Conservation (phyloP, 2,797 vertebrate species). For the Chloroceryle amazona region DNA sequence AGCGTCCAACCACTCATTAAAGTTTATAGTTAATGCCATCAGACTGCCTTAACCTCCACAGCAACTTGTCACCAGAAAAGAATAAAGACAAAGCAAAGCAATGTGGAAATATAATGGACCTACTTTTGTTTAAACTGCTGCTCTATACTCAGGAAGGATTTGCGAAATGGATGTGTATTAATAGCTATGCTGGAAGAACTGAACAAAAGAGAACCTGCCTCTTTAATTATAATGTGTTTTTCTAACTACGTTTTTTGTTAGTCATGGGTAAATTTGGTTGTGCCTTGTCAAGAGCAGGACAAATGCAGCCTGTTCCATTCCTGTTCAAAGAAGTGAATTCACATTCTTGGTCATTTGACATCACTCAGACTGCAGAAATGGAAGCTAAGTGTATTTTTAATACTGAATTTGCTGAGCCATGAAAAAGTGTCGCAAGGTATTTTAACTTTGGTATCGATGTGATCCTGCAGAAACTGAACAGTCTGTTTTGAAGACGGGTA, state of each 20-base stretch:
- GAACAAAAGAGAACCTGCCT: not conserved
- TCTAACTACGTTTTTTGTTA: not conserved
- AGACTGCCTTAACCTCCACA: not conserved
- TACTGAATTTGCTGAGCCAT: not conserved
- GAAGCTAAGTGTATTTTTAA: not conserved
- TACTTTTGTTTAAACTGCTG: not conserved
- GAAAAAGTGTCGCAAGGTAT: not conserved
- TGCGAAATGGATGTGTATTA: not conserved
- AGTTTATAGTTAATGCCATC: not conserved
- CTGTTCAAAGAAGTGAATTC: not conserved
- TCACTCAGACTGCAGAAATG: not conserved
- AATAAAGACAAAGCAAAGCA: conserved; percentile 23
- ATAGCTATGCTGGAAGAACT: not conserved
- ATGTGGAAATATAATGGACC: not conserved
- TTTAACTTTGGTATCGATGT: not conserved
- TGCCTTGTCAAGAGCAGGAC: not conserved
- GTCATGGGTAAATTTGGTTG: not conserved
- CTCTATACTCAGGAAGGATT: not conserved
- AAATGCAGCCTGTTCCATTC: not conserved
- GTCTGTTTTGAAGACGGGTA: not conserved
- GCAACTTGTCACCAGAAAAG: conserved; percentile 11
- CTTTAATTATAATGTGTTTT: not conserved
- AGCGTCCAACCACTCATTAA: not conserved
- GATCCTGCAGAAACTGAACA: not conserved
- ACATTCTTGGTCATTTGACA: not conserved